Evolutionary conservation across 2,113 vertebrate genomes (phyloP).

Genomic region (Capreolus pygargus): DNA sequence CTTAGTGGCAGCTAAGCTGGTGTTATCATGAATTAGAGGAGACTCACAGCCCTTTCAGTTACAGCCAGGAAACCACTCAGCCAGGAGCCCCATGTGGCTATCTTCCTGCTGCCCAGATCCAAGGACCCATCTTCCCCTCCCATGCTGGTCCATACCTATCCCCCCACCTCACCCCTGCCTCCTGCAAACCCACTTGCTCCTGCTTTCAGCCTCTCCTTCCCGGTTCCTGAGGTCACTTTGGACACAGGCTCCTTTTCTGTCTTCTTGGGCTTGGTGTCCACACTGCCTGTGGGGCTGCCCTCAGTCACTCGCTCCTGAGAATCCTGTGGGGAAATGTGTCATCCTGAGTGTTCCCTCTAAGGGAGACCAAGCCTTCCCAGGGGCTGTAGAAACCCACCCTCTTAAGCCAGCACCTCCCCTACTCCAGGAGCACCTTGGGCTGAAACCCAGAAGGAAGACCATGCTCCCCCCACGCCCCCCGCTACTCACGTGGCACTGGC

Average conservation of each 20-base stretch:
- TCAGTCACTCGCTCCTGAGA: background rate
- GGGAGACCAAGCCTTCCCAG: background rate
- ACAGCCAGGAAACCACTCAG: background rate
- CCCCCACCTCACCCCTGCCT: background rate
- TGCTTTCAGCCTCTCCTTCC: constrained; percentile 27
- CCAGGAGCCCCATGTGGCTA: too few relatives aligned
- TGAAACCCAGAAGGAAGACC: background rate
- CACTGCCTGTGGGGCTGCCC: background rate
- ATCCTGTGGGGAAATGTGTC: background rate
- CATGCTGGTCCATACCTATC: rapidly evolving
- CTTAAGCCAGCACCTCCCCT: too few relatives aligned
- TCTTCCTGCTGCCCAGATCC: too few relatives aligned
- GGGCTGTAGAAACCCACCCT: background rate
- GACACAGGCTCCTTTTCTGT: constrained; percentile 28
- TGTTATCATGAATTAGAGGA: background rate
- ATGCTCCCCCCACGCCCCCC: background rate
- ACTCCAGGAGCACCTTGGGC: background rate
- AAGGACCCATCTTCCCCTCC: background rate
- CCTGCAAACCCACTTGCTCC: constrained; percentile 9
- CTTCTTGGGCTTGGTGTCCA: background rate
- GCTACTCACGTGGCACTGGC: constrained; percentile 34
- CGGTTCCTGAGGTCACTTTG: background rate
- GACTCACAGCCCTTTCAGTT: background rate
- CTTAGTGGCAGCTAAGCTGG: background rate
- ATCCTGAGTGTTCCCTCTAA: background rate